These are phyloP conservation scores for Acanthornis magna DNA, from an alignment of 2,797 vertebrate genomes.

Conservation along the genomic window DNA sequence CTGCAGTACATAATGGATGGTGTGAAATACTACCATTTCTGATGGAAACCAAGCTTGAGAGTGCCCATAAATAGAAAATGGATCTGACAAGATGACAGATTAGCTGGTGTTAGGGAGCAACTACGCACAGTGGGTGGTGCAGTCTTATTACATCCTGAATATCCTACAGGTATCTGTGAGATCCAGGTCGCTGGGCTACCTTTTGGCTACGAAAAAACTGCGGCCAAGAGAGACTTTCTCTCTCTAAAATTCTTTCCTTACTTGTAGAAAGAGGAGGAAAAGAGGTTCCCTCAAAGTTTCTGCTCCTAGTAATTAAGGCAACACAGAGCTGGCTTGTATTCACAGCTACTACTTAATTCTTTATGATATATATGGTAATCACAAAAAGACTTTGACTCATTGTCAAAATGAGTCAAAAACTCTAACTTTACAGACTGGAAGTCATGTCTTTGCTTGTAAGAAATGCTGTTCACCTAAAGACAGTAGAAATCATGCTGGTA, in stretches of 20 bases:
- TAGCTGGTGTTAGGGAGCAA: background rate
- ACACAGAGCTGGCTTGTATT: background rate
- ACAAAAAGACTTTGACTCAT: background rate
- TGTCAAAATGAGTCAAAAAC: background rate
- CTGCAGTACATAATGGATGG: background rate
- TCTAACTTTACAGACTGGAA: background rate
- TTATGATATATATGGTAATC: background rate
- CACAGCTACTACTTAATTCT: background rate
- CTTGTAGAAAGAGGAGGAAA: background rate
- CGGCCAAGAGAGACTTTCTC: background rate
- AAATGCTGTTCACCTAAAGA: background rate
- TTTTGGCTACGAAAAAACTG: background rate
- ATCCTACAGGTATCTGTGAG: background rate
- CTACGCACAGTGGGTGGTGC: background rate
- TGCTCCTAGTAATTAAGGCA: background rate
- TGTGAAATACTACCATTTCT: background rate
- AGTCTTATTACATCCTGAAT: background rate
- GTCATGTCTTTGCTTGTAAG: background rate
- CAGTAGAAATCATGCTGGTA: background rate
- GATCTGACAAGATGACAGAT: conserved; percentile 2
- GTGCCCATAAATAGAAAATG: background rate
- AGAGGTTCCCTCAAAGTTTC: background rate
- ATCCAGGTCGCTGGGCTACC: background rate
- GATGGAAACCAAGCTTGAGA: background rate
- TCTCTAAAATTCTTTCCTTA: background rate